These are phyloP conservation scores for Acleris cristana DNA, from an alignment of 2,888 invertebrate species.

Conservation along the genomic window DNA sequence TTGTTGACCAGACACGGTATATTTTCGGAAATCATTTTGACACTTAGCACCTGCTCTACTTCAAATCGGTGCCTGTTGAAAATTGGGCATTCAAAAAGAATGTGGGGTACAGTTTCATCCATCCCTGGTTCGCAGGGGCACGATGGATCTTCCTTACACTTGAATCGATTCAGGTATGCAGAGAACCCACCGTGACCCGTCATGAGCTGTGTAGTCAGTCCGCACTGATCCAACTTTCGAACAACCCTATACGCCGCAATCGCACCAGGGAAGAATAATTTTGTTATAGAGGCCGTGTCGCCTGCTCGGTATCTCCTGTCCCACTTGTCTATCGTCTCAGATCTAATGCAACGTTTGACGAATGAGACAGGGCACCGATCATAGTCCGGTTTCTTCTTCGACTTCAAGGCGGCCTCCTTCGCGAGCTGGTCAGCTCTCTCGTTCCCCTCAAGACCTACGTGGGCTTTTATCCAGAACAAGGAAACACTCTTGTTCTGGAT, in stretches of 20 bases:
- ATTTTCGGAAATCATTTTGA: not conserved
- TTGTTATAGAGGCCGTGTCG: not conserved
- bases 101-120: not conserved
- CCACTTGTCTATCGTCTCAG: not conserved
- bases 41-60: not conserved
- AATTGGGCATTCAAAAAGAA: not conserved
- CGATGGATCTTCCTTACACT: not conserved
- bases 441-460: not conserved
- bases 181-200: conserved; percentile 3
- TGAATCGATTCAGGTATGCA: not conserved
- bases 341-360: not conserved
- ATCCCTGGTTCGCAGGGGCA: not conserved
- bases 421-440: conserved; percentile 10
- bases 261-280: not conserved
- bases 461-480: not conserved
- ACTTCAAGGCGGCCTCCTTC: not conserved
- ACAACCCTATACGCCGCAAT: not conserved
- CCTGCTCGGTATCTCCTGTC: not conserved
- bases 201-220: not conserved
- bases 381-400: conserved; percentile 1
- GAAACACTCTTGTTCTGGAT: conserved; percentile 1
- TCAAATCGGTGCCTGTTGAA: not conserved
- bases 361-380: conserved; percentile 11
- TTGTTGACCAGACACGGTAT: not conserved
- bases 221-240: not conserved